Percentiles rank a stretch among this genome's conserved stretches.
Conservation (phyloP, 2,888 invertebrate genomes). For the Gandaritis pyraliata region DNA sequence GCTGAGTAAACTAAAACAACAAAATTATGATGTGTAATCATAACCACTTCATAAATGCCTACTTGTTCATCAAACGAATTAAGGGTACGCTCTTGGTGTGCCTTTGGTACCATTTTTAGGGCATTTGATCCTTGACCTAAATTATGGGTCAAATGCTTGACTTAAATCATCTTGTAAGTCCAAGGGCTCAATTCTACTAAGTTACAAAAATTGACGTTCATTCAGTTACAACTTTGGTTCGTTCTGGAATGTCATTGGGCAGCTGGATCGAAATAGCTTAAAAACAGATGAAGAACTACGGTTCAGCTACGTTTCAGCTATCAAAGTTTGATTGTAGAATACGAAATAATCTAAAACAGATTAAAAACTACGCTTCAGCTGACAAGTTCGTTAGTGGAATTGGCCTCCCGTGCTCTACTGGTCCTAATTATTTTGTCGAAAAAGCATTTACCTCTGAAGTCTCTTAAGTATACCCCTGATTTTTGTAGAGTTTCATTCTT, state of each 20-base stretch:
- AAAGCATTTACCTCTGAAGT: neutral
- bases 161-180: neutral
- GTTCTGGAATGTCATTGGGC: too few species aligned
- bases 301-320: too few species aligned
- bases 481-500: neutral
- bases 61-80: constrained; percentile 7
- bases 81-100: neutral
- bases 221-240: too few species aligned
- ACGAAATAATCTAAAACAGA: too few species aligned
- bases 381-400: too few species aligned
- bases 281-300: too few species aligned
- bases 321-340: too few species aligned
- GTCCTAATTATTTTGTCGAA: neutral
- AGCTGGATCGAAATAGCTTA: too few species aligned
- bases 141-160: constrained; percentile 3
- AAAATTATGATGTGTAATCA: constrained; percentile 8
- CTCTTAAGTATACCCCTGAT: neutral
- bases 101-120: neutral
- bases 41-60: neutral
- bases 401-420: neutral
- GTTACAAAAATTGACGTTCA: too few species aligned
- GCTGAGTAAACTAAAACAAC: constrained; percentile 1
- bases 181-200: too few species aligned
- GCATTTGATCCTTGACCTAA: constrained; percentile 11
- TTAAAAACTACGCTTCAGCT: too few species aligned